Percentiles rank a stretch among this genome's conserved stretches.
Evolutionary conservation across 2,113 vertebrate genomes (phyloP).

Genomic region (Nannobrachium achirus): DNA sequence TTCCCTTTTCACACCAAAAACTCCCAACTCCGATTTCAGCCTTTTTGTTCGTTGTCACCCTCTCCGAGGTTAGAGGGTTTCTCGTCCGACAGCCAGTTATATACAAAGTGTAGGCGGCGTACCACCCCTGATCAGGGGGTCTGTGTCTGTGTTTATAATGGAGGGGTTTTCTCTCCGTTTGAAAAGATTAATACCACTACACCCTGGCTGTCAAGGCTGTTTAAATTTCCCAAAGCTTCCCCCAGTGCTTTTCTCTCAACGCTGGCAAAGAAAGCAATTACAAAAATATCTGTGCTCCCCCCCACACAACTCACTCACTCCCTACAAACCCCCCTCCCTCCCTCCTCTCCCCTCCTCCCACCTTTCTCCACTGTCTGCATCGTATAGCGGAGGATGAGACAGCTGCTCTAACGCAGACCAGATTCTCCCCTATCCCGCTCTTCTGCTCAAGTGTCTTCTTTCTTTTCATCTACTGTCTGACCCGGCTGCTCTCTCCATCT

Average conservation of each 20-base stretch:
- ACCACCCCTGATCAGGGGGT: slow-evolving; percentile 33
- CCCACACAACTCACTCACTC: no score
- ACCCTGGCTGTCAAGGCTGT: slow-evolving; percentile 72
- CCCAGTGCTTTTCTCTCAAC: slow-evolving; percentile 62
- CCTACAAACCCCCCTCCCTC: slow-evolving; percentile 14
- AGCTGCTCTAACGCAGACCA: slow-evolving; percentile 65
- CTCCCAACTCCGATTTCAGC: not conserved
- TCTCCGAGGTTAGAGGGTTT: slow-evolving; percentile 21
- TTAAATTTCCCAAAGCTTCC: slow-evolving; percentile 73
- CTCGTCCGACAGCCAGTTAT: slow-evolving; percentile 51
- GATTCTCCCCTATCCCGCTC: slow-evolving; percentile 45
- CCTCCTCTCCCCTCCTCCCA: slow-evolving; percentile 1
- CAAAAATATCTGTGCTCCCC: slow-evolving; percentile 57
- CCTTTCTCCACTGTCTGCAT: slow-evolving; percentile 34
- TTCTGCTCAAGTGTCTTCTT: slow-evolving; percentile 17
- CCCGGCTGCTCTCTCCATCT: slow-evolving; percentile 15
- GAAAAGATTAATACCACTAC: slow-evolving; percentile 79
- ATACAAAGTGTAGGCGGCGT: slow-evolving; percentile 48
- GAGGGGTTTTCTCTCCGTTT: slow-evolving; percentile 69
- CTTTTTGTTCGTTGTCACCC: slow-evolving; percentile 1
- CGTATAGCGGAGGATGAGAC: slow-evolving; percentile 21
- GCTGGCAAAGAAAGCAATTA: slow-evolving; percentile 45
- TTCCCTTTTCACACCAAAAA: no score
- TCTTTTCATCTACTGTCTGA: slow-evolving; percentile 8
- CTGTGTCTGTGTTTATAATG: slow-evolving; percentile 76